Evolutionary conservation across 1,140 invertebrate species (phyloP).

Genomic region (Parapsyche elsis): DNA sequence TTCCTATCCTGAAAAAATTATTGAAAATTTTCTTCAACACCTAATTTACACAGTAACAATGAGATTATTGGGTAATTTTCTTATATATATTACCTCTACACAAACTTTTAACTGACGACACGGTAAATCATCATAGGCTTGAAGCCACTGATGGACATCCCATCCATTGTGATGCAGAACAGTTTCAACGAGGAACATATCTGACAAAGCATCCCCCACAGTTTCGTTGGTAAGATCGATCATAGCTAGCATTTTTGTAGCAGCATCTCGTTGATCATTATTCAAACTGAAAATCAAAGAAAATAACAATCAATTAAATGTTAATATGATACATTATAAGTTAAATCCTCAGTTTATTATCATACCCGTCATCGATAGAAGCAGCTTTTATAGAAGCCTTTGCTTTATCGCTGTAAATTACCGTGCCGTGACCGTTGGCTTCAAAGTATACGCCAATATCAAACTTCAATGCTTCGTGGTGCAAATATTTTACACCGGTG

Average conservation of each 20-base stretch:
- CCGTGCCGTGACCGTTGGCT: constrained; percentile 99
- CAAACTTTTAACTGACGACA: constrained; percentile 89
- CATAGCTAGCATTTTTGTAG: constrained; percentile 72
- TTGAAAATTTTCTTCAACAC: not conserved
- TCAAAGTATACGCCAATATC: constrained; percentile 99
- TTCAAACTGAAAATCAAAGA: constrained; percentile 43
- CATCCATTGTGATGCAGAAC: constrained; percentile 86
- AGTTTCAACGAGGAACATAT: constrained; percentile 93
- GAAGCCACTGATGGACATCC: constrained; percentile 83
- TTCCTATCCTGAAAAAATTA: constrained; percentile 77
- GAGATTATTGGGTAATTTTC: not conserved
- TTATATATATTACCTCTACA: constrained; percentile 69
- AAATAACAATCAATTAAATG: not conserved
- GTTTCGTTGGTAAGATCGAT: constrained; percentile 94
- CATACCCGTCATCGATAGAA: constrained; percentile 55
- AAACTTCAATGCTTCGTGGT: constrained; percentile 88
- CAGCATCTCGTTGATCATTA: constrained; percentile 65
- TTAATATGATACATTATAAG: not conserved
- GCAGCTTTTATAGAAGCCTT: constrained; percentile 67
- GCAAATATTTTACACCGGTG: constrained; percentile 99
- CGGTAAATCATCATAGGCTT: constrained; percentile 86
- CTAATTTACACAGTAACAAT: not conserved
- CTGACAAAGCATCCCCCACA: constrained; percentile 97
- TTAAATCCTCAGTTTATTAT: not conserved
- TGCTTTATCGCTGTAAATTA: constrained; percentile 79